Evolutionary conservation across 2,113 vertebrate species (phyloP).

Genomic region (Bufo gargarizans): DNA sequence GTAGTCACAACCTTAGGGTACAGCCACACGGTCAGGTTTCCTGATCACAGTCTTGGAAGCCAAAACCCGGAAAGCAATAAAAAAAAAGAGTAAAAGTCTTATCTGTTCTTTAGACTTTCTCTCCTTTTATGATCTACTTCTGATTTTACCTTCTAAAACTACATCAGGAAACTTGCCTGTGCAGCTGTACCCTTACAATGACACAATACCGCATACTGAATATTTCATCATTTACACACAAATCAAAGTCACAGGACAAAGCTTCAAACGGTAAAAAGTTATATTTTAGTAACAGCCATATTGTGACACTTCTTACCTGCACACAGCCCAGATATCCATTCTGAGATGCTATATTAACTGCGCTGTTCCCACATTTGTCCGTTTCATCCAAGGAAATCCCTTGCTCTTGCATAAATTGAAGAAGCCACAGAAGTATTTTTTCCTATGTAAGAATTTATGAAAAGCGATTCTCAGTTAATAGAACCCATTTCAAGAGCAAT

Average conservation of each 20-base stretch:
- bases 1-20: no score
- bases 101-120: no score
- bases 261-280: neutral
- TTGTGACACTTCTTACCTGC: slow-evolving; percentile 75
- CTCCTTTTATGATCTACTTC: no score
- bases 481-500: slow-evolving; percentile 20
- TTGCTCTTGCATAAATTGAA: slow-evolving; percentile 99
- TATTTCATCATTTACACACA: neutral
- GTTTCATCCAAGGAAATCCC: slow-evolving; percentile 95
- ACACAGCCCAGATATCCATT: slow-evolving; percentile 93
- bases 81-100: no score
- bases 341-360: slow-evolving; percentile 91
- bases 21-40: no score
- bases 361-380: slow-evolving; percentile 92
- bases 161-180: no score
- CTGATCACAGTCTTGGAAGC: no score
- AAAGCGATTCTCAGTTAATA: slow-evolving; percentile 24
- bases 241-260: neutral
- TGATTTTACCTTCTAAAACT: no score
- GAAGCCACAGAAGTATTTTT: slow-evolving; percentile 94
- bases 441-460: slow-evolving; percentile 75
- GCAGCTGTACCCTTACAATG: no score
- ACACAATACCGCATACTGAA: neutral
- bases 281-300: neutral
- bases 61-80: no score